A percentile compares a stretch with the other conserved stretches of the same genome.
Conservation (phyloP, 1,140 invertebrate genomes). For the Magallana angulata region DNA sequence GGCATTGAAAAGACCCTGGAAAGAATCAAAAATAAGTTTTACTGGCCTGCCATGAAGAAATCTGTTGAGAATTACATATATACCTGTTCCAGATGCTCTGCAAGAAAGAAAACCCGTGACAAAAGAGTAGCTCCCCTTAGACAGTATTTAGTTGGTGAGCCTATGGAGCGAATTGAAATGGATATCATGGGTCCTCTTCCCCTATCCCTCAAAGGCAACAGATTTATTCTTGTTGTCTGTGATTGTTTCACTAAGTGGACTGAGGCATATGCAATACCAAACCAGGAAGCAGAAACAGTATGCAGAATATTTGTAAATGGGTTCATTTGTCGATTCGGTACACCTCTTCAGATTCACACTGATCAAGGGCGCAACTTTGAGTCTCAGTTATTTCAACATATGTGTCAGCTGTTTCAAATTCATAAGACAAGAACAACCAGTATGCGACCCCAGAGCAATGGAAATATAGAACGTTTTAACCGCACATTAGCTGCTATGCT, state of each 20-base stretch:
- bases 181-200: constrained; percentile 74
- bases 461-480: constrained; percentile 69
- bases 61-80: constrained; percentile 34
- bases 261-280: constrained; percentile 64
- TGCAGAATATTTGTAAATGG: constrained; percentile 53
- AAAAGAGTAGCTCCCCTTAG: constrained; percentile 42
- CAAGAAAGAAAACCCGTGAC: constrained; percentile 21
- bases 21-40: constrained; percentile 43
- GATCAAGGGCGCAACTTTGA: constrained; percentile 61
- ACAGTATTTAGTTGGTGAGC: constrained; percentile 40
- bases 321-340: constrained; percentile 60
- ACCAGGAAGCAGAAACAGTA: constrained; percentile 58
- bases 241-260: constrained; percentile 73
- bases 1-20: constrained; percentile 54
- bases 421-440: constrained; percentile 61
- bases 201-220: constrained; percentile 63
- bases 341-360: constrained; percentile 50
- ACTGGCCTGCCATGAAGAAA: constrained; percentile 53
- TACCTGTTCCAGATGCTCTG: constrained; percentile 46
- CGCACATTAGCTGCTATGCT: constrained; percentile 63
- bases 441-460: constrained; percentile 72
- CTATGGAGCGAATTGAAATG: constrained; percentile 67
- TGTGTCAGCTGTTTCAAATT: constrained; percentile 58
- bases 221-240: constrained; percentile 62
- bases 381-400: constrained; percentile 42